Evolutionary conservation across 2,888 invertebrate species (phyloP).

Genomic region (Gisinianus flammeolus): DNA sequence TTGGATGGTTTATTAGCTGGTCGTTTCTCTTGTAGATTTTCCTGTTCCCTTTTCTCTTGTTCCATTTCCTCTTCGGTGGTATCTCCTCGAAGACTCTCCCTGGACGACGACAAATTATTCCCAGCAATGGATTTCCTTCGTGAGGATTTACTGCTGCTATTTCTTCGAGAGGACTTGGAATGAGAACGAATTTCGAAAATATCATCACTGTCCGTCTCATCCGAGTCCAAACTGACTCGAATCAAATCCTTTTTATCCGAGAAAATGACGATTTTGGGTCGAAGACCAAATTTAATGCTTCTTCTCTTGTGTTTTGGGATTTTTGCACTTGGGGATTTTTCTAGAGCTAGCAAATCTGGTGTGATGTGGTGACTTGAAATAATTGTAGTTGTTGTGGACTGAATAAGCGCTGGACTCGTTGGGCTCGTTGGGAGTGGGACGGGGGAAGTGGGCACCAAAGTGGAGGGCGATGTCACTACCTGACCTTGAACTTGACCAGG

Average conservation of each 20-base stretch:
- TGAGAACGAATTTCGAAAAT: constrained; percentile 32
- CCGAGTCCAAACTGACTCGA: constrained; percentile 64
- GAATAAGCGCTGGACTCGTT: constrained; percentile 33
- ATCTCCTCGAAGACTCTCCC: not conserved
- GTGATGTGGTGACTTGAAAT: constrained; percentile 21
- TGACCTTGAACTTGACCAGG: not conserved
- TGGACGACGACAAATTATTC: not conserved
- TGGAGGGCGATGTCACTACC: not conserved
- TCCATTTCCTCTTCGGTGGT: constrained; percentile 2
- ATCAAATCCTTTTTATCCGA: constrained; percentile 56
- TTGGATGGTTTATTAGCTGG: not conserved
- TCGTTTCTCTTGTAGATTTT: not conserved
- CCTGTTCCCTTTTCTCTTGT: not conserved
- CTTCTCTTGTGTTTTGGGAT: constrained; percentile 41
- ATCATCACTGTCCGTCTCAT: constrained; percentile 68
- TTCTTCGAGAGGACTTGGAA: constrained; percentile 23
- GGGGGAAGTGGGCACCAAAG: not conserved
- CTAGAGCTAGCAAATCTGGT: constrained; percentile 10
- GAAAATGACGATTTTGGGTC: constrained; percentile 56
- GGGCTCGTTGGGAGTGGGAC: constrained; percentile 29
- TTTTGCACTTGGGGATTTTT: constrained; percentile 26
- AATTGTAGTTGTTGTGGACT: constrained; percentile 32
- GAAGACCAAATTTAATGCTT: constrained; percentile 49
- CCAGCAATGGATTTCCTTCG: constrained; percentile 9
- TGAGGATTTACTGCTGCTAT: not conserved